These are phyloP conservation scores for Uromys caudimaculatus DNA, from an alignment of 2,797 vertebrate species.

Conservation along the genomic window DNA sequence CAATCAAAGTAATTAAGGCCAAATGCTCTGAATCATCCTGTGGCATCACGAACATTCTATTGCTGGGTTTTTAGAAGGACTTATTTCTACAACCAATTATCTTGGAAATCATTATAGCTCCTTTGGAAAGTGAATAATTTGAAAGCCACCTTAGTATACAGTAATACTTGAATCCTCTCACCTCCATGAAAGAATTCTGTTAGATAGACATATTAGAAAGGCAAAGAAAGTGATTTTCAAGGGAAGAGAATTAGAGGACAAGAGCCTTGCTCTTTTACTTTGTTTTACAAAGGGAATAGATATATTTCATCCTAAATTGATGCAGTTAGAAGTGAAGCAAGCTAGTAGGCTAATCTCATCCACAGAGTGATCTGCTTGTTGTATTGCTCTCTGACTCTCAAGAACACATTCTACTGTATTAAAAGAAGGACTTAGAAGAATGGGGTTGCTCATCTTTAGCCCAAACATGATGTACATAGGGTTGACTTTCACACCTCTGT, in stretches of 20 bases:
- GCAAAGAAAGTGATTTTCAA: slow-evolving; percentile 54
- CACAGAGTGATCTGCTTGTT: slow-evolving; percentile 49
- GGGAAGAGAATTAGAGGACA: neutral
- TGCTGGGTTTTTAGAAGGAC: slow-evolving; percentile 81
- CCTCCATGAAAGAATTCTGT: slow-evolving; percentile 56
- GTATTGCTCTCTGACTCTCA: slow-evolving; percentile 15
- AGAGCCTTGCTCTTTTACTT: neutral
- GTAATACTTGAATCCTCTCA: slow-evolving; percentile 35
- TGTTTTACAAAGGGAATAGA: slow-evolving; percentile 26
- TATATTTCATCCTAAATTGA: slow-evolving; percentile 58
- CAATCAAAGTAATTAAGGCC: slow-evolving; percentile 84
- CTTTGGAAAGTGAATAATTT: slow-evolving; percentile 79
- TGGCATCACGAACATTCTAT: slow-evolving; percentile 78
- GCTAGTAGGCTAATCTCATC: neutral
- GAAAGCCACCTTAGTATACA: slow-evolving; percentile 60
- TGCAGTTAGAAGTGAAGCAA: slow-evolving; percentile 46
- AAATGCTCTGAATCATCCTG: slow-evolving; percentile 84
- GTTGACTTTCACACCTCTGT: neutral
- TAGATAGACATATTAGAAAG: neutral
- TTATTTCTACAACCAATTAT: slow-evolving; percentile 81
- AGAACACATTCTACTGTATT: neutral
- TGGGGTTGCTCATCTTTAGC: neutral
- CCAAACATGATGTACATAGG: neutral
- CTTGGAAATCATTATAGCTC: slow-evolving; percentile 80
- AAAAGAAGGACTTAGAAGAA: neutral